Base-by-base conservation (phyloP, 2,797 vertebrate genomes). In the Melanogrammus aeglefinus region DNA sequence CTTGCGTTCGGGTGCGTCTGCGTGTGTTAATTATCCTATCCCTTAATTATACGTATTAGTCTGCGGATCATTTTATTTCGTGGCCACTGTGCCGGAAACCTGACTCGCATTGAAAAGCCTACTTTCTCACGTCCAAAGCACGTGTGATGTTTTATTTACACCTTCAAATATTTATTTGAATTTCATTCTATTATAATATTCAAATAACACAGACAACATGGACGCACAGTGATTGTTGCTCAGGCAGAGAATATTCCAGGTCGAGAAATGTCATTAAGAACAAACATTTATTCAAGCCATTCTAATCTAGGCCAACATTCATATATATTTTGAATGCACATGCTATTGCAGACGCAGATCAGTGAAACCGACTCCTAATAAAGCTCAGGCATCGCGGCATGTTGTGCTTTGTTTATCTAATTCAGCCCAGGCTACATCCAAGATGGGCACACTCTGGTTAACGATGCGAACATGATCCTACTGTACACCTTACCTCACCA, bases 401-500 rank as follows among this genome's bases (percentile, higher is more conserved):
- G n/a, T 4, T 24, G 21, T 24, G 57, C 57, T 63, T 63, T 63
- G 57, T 63, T 57, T 4, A 57, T 57, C 47, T 57, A 57, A 57
- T 57, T 21, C 16, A 18, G 47, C 16, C 5, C 4, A 18, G 47
- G 16, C 47, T 57, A 10, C 57, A 63, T 63, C n/a, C 7, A 63
- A 63, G 57, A 63, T 63, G 57, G 21, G n/a, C 57, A n/a, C 57
- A 63, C 7, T 24, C 57, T 8, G 6, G 57, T 63, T n/a, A 9
- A 63, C 0, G 57, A 63, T 63, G 57, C 7, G 57, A 63, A 63
- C 6, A 63, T 24, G n/a, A 24, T 18, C 7, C 57, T 63, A 24
- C 57, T 63, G 57, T 24, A 63, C 57, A 24, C n/a, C 57, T 29
- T 75, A 87, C 82, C 87, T 83, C 33, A 29, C 51, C 5, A 27